Percentiles rank a stretch among this genome's conserved stretches.
Evolutionary conservation across 2,888 invertebrate genomes (phyloP).

Genomic region (Boloria selene): DNA sequence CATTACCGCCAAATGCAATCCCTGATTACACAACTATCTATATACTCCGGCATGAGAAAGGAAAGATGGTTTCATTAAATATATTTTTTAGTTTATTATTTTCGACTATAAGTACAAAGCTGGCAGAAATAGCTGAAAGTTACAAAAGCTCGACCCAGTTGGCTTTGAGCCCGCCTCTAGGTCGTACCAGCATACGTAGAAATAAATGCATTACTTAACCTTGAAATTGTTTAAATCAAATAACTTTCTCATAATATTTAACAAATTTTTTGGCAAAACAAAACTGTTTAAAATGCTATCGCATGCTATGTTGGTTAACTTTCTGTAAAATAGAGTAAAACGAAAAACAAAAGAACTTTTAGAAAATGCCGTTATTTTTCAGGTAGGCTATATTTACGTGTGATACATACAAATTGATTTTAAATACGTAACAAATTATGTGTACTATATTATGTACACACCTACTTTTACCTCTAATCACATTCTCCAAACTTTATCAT

Average conservation of each 20-base stretch:
- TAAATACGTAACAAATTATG: too few species aligned
- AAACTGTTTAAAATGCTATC: neutral
- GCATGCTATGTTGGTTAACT: neutral
- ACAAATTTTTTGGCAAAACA: neutral
- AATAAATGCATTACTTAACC: constrained; percentile 59
- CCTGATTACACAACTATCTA: constrained; percentile 33
- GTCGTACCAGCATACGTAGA: constrained; percentile 56
- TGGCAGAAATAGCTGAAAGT: constrained; percentile 67
- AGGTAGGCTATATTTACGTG: too few species aligned
- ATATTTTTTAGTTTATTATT: constrained; percentile 40
- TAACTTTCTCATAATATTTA: constrained; percentile 19
- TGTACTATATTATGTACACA: too few species aligned
- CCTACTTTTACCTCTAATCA: too few species aligned
- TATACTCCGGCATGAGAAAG: constrained; percentile 19
- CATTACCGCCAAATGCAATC: constrained; percentile 28
- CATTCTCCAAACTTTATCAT: too few species aligned
- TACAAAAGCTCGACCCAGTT: constrained; percentile 77
- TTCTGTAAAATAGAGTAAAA: neutral
- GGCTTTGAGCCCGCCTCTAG: constrained; percentile 69
- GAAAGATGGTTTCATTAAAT: constrained; percentile 30
- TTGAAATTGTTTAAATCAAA: constrained; percentile 46
- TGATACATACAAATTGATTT: too few species aligned
- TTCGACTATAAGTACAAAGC: constrained; percentile 50
- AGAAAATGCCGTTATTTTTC: too few species aligned
- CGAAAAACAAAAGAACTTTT: constrained; percentile 16